phyloP scores from a whole-genome alignment of 2,797 vertebrate genomes.

The Saxicola maurus region DNA sequence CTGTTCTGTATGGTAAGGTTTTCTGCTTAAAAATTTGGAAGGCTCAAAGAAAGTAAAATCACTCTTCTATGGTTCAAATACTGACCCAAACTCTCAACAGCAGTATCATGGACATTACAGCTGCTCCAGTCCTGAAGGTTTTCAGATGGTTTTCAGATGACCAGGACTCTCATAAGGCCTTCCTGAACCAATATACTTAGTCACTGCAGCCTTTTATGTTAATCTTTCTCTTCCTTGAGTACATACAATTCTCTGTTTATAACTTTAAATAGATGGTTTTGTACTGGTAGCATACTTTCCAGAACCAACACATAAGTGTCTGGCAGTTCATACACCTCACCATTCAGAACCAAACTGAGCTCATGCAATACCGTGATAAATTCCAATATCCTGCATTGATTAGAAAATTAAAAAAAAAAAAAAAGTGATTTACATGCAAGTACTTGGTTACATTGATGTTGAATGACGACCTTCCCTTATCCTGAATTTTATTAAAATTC shows the following conservation, averaged over 20 bases:
- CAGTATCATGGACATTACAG: accelerated
- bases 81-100: not conserved
- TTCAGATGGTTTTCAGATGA: not conserved
- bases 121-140: not conserved
- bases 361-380: not conserved
- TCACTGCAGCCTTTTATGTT: not conserved
- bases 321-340: not conserved
- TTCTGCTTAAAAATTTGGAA: not conserved
- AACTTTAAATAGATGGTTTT: not conserved
- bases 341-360: not conserved
- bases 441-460: not conserved
- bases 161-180: not conserved
- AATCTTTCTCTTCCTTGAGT: not conserved
- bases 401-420: not conserved
- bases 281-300: not conserved
- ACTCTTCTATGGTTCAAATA: not conserved
- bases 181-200: not conserved
- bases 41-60: not conserved
- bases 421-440: not conserved
- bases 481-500: not conserved
- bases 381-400: not conserved
- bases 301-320: not conserved
- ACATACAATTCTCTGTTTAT: not conserved
- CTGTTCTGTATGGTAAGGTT: not conserved
- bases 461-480: not conserved